phyloP scores from a whole-genome alignment of 2,797 vertebrate genomes.

The Valencia hispanica region DNA sequence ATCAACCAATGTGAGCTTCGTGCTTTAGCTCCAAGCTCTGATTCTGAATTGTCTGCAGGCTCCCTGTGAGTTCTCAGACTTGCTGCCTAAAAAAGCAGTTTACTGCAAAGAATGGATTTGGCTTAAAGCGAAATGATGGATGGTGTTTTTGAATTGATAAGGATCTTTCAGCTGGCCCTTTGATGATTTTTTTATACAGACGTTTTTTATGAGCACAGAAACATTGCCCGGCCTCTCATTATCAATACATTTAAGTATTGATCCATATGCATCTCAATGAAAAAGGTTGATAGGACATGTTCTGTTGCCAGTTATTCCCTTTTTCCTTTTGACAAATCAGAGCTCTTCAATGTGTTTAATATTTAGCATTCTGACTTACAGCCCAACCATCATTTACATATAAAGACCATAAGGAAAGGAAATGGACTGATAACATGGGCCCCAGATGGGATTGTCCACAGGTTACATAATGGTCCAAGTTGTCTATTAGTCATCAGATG shows the following conservation, averaged over 20 bases:
- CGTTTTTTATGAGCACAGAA: slow-evolving; percentile 32
- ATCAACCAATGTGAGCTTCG: slow-evolving; percentile 64
- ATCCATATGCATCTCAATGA: slow-evolving; percentile 40
- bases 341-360: slow-evolving; percentile 37
- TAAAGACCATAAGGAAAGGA: neutral
- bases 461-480: neutral
- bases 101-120: slow-evolving; percentile 55
- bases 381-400: neutral
- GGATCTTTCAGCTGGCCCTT: slow-evolving; percentile 58
- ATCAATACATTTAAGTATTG: slow-evolving; percentile 51
- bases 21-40: slow-evolving; percentile 71
- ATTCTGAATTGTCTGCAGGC: slow-evolving; percentile 71
- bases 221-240: slow-evolving; percentile 15
- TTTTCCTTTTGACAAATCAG: slow-evolving; percentile 45
- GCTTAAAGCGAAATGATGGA: slow-evolving; percentile 70
- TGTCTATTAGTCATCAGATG: neutral
- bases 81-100: slow-evolving; percentile 73
- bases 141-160: slow-evolving; percentile 67
- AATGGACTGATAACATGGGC: neutral
- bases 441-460: neutral
- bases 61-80: slow-evolving; percentile 63
- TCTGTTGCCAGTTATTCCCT: slow-evolving; percentile 42
- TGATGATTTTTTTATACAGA: slow-evolving; percentile 66
- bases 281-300: slow-evolving; percentile 49
- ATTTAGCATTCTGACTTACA: slow-evolving; percentile 43